Base-by-base conservation (phyloP, 2,797 vertebrate species). In the Gobio occitaniae region DNA sequence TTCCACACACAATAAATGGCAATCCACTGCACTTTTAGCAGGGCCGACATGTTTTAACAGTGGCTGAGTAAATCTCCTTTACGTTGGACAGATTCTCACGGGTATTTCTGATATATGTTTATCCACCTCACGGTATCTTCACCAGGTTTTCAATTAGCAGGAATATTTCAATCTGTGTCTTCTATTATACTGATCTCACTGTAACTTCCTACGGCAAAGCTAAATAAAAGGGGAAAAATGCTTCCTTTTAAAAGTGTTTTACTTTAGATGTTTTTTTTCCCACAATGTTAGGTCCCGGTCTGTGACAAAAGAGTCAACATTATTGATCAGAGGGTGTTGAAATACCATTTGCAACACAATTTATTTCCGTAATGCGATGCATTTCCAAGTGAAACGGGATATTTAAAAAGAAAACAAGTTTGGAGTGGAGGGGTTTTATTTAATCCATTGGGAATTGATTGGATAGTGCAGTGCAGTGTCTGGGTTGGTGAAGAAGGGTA, bases 131-230 rank as follows among this genome's bases (percentile, higher is more conserved):
- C 71, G 76, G 80, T 87, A 84, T 88, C 78, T 70, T 90, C 82
- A 76, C 71, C 84, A 83, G 82, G 80, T 81, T 85, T 90, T 89
- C 86, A 83, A 83, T 86, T 84, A 89, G 82, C 85, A 68, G 80
- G 86, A 87, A 70, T 86, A 80, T 75, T 83, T 78, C 76, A 82
- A 75, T 86, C 65, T 69, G 66, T 86, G 75, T 88, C 87, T 86
- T 87, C 84, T 87, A 85, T 69, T 76, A 81, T 89, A 87, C 80
- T 88, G 86, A 90, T 87, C 80, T 86, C 86, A 90, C 86, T 89
- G 87, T 87, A 89, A 89, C 80, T 86, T 84, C 79, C 76, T 84
- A 86, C 76, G 6, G 89, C 84, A 87, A 86, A 82, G 79, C 78
- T 84, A 88, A 90, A 88, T 90, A 88, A 90, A 90, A 78, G 59